A percentile compares a stretch with the other conserved stretches of the same genome.
Evolutionary conservation across 2,888 invertebrate species (phyloP).

Genomic region (Unio pictorum): DNA sequence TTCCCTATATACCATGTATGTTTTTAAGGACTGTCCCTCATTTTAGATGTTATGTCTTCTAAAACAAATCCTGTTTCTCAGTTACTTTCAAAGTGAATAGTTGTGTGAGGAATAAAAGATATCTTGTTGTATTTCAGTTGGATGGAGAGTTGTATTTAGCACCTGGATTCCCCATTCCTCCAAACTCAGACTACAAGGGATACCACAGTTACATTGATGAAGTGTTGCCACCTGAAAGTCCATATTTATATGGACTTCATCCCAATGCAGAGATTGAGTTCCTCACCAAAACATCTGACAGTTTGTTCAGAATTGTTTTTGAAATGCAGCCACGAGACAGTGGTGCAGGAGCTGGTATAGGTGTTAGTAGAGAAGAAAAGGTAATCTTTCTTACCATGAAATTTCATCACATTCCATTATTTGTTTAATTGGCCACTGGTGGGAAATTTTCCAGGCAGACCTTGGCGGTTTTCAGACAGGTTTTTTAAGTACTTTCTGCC

Average conservation of each 20-base stretch:
- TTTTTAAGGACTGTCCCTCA: too few species aligned
- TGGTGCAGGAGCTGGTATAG: constrained; percentile 87
- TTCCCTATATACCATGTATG: too few species aligned
- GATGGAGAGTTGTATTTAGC: constrained; percentile 94
- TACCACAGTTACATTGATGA: constrained; percentile 96
- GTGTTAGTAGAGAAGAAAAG: constrained; percentile 93
- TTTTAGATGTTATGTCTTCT: too few species aligned
- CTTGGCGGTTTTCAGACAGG: too few species aligned
- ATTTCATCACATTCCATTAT: too few species aligned
- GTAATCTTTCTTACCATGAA: constrained; percentile 27
- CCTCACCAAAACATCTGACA: constrained; percentile 92
- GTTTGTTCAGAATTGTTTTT: constrained; percentile 92
- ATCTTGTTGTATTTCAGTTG: constrained; percentile 75
- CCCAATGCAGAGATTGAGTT: constrained; percentile 98
- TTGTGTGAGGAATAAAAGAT: too few species aligned
- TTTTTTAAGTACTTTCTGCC: too few species aligned
- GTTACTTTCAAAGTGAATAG: too few species aligned
- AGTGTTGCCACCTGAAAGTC: constrained; percentile 91
- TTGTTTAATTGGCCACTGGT: too few species aligned
- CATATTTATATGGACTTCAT: constrained; percentile 93
- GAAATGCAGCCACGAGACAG: constrained; percentile 97
- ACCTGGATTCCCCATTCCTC: constrained; percentile 92
- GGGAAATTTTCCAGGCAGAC: too few species aligned
- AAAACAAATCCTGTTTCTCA: too few species aligned
- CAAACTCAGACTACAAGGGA: constrained; percentile 91